Evolutionary conservation across 2,797 vertebrate genomes (phyloP).

Genomic region (Mus spretus): DNA sequence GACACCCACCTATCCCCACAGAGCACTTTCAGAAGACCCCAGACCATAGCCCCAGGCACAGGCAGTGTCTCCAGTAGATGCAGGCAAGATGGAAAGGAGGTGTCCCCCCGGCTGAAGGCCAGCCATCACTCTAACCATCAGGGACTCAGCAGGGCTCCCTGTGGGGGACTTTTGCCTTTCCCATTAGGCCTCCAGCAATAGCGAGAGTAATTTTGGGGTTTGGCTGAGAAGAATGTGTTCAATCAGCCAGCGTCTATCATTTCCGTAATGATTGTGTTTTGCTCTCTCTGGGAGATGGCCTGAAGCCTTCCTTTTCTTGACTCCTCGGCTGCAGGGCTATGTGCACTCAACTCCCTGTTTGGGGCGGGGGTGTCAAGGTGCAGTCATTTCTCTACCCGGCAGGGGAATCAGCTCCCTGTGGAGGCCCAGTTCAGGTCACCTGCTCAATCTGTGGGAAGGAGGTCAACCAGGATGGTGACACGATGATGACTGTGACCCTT

Average conservation of each 20-base stretch:
- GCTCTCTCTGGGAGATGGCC: constrained; percentile 52
- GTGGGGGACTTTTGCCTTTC: background rate
- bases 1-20: no score
- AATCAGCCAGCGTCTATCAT: constrained; percentile 36
- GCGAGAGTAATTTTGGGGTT: constrained; percentile 61
- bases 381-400: constrained; percentile 42
- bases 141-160: background rate
- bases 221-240: constrained; percentile 54
- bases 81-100: background rate
- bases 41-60: background rate
- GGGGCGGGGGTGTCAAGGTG: constrained; percentile 10
- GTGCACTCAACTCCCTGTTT: constrained; percentile 24
- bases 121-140: background rate
- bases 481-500: accelerated
- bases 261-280: constrained; percentile 70
- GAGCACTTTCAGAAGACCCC: background rate
- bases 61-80: accelerated
- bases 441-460: background rate
- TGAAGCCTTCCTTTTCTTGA: constrained; percentile 81
- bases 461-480: background rate
- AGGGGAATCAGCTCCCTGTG: background rate
- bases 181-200: constrained; percentile 47
- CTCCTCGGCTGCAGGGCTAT: constrained; percentile 65
- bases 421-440: background rate
- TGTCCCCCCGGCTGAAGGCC: background rate